These are phyloP conservation scores for Torymus tubicola DNA, from an alignment of 2,888 invertebrate species.

Conservation along the genomic window DNA sequence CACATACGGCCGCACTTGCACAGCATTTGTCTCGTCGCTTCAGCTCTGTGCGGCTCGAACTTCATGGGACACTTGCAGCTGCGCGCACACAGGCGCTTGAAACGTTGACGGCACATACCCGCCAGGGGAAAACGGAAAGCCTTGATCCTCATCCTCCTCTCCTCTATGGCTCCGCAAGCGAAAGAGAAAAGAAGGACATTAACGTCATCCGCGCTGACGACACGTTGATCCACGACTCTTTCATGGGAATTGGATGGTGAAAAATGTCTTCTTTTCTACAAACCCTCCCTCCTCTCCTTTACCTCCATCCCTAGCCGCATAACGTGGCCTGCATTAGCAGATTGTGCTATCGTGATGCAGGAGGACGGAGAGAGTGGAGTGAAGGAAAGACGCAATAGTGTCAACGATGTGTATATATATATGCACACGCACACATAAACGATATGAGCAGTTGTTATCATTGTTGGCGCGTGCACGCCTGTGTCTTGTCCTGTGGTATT, in stretches of 20 bases:
- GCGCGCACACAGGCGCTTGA: too few species aligned
- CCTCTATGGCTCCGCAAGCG: background rate
- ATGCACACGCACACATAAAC: background rate
- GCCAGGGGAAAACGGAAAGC: slow-evolving; percentile 14
- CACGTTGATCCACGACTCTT: slow-evolving; percentile 56
- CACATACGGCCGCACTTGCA: background rate
- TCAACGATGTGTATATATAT: too few species aligned
- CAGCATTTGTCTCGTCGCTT: slow-evolving; percentile 15
- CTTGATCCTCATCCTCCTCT: background rate
- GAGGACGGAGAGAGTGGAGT: background rate
- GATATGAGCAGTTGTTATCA: background rate
- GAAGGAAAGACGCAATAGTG: too few species aligned
- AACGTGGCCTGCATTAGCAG: slow-evolving; percentile 53
- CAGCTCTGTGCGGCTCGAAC: too few species aligned
- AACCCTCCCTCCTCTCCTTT: background rate
- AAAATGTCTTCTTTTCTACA: slow-evolving; percentile 34
- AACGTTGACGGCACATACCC: slow-evolving; percentile 5
- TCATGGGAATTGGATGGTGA: slow-evolving; percentile 55
- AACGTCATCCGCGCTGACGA: slow-evolving; percentile 43
- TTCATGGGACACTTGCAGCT: too few species aligned
- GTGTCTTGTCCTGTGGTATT: background rate
- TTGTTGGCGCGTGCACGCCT: slow-evolving; percentile 21
- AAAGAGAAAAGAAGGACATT: slow-evolving; percentile 14
- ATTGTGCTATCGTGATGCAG: slow-evolving; percentile 24
- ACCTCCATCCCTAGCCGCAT: background rate